Conservation (phyloP, 1,140 invertebrate genomes). For the Stenopsyche tienmushanensis region DNA sequence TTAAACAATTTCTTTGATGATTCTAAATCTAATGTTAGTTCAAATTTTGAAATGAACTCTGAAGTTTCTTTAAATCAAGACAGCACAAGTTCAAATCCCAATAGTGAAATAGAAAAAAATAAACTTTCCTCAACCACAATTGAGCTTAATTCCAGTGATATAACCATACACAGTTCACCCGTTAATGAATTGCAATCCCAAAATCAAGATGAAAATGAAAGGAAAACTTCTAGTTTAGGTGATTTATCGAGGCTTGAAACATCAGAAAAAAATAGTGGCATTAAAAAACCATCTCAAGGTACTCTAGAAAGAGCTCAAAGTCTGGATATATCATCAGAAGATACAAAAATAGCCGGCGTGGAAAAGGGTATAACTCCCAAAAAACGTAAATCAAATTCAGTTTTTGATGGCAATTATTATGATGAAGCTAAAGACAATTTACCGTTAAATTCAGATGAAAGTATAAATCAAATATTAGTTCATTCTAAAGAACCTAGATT, state of each 20-base stretch:
- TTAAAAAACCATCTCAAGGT: conserved; percentile 47
- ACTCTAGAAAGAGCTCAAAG: conserved; percentile 79
- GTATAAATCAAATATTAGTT: conserved; percentile 47
- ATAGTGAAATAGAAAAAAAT: conserved; percentile 54
- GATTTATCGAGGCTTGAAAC: conserved; percentile 75
- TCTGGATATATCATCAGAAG: conserved; percentile 71
- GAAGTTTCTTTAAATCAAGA: conserved; percentile 50
- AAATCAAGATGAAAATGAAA: conserved; percentile 64
- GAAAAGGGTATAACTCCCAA: conserved; percentile 62
- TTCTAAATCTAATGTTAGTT: conserved; percentile 54
- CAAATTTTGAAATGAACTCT: conserved; percentile 52
- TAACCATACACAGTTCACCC: conserved; percentile 71
- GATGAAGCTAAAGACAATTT: conserved; percentile 48
- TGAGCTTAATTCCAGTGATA: conserved; percentile 70
- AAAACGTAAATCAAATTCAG: conserved; percentile 64
- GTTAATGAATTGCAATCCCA: conserved; percentile 57
- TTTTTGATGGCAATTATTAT: conserved; percentile 54
- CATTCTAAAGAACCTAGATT: conserved; percentile 65
- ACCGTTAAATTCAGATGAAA: conserved; percentile 49
- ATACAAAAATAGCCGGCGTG: conserved; percentile 54
- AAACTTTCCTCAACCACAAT: conserved; percentile 58
- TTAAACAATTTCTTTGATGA: conserved; percentile 56
- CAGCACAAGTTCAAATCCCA: conserved; percentile 36
- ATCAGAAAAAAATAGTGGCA: conserved; percentile 51
- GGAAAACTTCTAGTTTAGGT: conserved; percentile 78